These are phyloP conservation scores for Chymomyza costata DNA, from an alignment of 1,140 invertebrate species.

Conservation along the genomic window DNA sequence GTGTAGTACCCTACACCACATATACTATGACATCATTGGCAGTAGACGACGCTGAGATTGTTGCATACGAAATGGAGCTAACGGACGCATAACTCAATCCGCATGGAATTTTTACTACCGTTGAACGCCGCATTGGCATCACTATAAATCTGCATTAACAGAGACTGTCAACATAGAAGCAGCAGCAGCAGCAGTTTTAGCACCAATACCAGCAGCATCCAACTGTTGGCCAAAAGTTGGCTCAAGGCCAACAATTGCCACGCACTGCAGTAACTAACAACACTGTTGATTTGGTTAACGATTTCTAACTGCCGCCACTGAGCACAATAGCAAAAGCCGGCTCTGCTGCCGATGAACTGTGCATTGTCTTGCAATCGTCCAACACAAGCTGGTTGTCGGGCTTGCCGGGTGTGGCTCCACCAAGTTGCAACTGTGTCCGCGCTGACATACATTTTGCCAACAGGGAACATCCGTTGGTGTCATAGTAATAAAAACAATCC, in stretches of 20 bases:
- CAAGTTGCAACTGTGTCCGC: not conserved
- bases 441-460: not conserved
- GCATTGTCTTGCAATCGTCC: conserved; percentile 41
- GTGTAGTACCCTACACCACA: no score
- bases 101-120: conserved; percentile 72
- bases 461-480: not conserved
- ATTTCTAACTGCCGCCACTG: conserved; percentile 29
- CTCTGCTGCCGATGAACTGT: conserved; percentile 17
- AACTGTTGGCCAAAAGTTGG: conserved; percentile 25
- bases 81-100: conserved; percentile 72
- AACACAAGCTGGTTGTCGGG: no score
- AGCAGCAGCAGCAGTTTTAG: not conserved
- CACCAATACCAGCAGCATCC: conserved; percentile 1
- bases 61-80: conserved; percentile 51
- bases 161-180: conserved; percentile 7
- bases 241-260: conserved; percentile 49
- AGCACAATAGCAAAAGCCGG: conserved; percentile 41
- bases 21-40: conserved; percentile 31
- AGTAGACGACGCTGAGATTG: conserved; percentile 23
- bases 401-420: not conserved
- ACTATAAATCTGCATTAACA: conserved; percentile 69
- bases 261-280: conserved; percentile 39
- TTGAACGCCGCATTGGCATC: conserved; percentile 53
- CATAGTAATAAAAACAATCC: not conserved
- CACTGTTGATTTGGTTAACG: no score